Conservation (phyloP, 1,140 invertebrate species). For the Berghia stephanieae region DNA sequence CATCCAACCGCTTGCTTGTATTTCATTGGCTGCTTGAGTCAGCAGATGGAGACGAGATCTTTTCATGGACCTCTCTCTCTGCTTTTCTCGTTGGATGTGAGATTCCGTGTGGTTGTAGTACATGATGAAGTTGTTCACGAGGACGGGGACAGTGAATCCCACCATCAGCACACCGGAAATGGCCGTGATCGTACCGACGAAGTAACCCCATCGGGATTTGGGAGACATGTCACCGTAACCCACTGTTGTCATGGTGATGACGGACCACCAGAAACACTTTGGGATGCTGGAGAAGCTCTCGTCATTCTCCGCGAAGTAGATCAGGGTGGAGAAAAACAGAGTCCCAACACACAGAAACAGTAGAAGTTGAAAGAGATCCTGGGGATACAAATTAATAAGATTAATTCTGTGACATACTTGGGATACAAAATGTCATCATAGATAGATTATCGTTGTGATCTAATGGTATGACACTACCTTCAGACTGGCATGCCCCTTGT, state of each 20-base stretch:
- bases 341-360: slow-evolving; percentile 98
- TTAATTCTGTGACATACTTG: not conserved
- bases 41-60: too few species aligned
- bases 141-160: slow-evolving; percentile 90
- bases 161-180: slow-evolving; percentile 99
- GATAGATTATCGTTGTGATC: not conserved
- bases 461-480: slow-evolving; percentile 1
- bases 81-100: slow-evolving; percentile 26
- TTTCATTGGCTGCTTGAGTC: too few species aligned
- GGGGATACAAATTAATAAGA: not conserved
- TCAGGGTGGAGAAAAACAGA: slow-evolving; percentile 96
- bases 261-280: slow-evolving; percentile 95
- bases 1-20: too few species aligned
- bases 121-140: slow-evolving; percentile 73
- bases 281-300: slow-evolving; percentile 78
- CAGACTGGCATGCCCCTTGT: too few species aligned
- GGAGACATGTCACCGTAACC: slow-evolving; percentile 93
- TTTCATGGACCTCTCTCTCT: not conserved
- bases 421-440: too few species aligned
- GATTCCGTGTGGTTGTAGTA: slow-evolving; percentile 77
- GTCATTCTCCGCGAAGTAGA: slow-evolving; percentile 64
- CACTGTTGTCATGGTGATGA: slow-evolving; percentile 94
- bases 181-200: slow-evolving; percentile 75
- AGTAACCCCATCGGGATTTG: slow-evolving; percentile 53
- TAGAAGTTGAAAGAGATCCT: slow-evolving; percentile 94